Percentiles rank a stretch among this genome's conserved stretches.
These are phyloP conservation scores for Esox lucius DNA, from an alignment of 2,797 vertebrate species.

Conservation along the genomic window DNA sequence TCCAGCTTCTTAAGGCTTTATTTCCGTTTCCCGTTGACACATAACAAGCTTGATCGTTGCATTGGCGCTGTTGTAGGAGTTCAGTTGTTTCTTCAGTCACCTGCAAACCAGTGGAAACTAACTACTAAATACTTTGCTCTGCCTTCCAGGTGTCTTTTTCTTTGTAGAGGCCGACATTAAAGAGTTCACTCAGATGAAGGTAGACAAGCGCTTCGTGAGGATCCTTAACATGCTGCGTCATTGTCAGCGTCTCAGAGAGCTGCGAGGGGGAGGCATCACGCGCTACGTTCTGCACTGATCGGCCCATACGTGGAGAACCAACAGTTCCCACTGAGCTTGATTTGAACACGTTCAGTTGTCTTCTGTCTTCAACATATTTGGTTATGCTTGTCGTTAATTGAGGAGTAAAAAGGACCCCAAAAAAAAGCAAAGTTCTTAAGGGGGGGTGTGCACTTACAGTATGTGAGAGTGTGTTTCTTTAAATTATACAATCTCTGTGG, in stretches of 20 bases:
- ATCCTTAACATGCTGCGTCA: conserved; percentile 89
- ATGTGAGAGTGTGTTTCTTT: not conserved
- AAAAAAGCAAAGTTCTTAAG: not conserved
- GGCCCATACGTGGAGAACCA: not conserved
- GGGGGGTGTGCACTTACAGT: not conserved
- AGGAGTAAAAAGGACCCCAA: not conserved
- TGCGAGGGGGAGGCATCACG: conserved; percentile 73
- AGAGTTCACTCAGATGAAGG: conserved; percentile 80
- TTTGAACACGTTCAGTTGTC: not conserved
- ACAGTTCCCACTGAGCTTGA: not conserved
- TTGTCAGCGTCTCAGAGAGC: conserved; percentile 82
- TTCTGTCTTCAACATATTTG: not conserved
- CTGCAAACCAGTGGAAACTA: conserved; percentile 1
- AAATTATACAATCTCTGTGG: not conserved
- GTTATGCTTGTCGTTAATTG: too few relatives aligned
- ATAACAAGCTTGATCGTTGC: not conserved
- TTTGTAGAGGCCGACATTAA: conserved; percentile 90
- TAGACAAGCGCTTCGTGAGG: conserved; percentile 84
- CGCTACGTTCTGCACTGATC: conserved; percentile 78
- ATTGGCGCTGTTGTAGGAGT: not conserved
- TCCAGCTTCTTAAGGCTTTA: not conserved
- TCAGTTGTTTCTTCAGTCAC: too few relatives aligned
- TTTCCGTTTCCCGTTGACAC: not conserved
- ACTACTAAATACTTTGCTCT: not conserved
- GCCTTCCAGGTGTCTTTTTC: conserved; percentile 80